These are phyloP conservation scores for western clawed frog (Xenopus tropicalis) DNA, from an alignment of 2,113 vertebrate genomes.

Conservation along the genomic window UCB_Xtro_10.0 CM004447.2:128868001-128868500, in stretches of 20 bases:
- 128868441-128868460: slow-evolving; percentile 16
- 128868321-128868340: background rate
- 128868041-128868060: too few relatives aligned
- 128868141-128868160: background rate
- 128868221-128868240: background rate
- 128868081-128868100: too few relatives aligned
- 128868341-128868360: background rate
- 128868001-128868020: too few relatives aligned
- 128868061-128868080: too few relatives aligned
- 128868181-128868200: slow-evolving; percentile 5
- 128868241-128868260: slow-evolving; percentile 3
- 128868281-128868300: background rate
- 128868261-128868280: background rate
- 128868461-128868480: slow-evolving; percentile 12
- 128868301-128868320: background rate
- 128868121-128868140: too few relatives aligned
- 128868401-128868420: background rate
- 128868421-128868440: background rate
- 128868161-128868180: slow-evolving; percentile 14
- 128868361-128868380: background rate
- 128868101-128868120: too few relatives aligned
- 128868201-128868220: background rate
- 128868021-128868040: too few relatives aligned
- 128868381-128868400: background rate
- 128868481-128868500: background rate